These are phyloP conservation scores for Fulmarus glacialis DNA, from an alignment of 2,113 vertebrate genomes.

Conservation along the genomic window DNA sequence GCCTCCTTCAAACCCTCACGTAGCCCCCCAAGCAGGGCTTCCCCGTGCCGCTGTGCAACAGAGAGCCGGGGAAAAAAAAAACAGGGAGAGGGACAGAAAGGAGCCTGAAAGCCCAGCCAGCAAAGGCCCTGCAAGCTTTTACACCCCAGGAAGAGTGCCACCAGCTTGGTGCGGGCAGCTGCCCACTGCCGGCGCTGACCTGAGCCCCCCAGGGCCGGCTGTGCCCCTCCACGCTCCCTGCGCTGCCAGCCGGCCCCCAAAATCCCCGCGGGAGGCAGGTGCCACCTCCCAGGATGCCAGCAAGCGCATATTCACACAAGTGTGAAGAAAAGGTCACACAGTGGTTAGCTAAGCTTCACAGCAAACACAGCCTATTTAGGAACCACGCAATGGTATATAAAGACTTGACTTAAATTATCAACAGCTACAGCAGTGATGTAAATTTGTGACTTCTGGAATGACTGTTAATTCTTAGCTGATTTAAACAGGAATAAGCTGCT, in stretches of 20 bases:
- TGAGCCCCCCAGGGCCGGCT: background rate
- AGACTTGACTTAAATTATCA: background rate
- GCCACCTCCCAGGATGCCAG: background rate
- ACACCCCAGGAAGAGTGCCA: rapidly evolving
- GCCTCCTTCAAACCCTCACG: background rate
- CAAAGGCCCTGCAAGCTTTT: background rate
- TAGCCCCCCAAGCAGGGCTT: background rate
- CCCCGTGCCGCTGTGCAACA: rapidly evolving
- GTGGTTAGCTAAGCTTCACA: slow-evolving; percentile 23
- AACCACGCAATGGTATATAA: background rate
- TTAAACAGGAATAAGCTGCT: background rate
- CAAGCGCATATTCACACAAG: background rate
- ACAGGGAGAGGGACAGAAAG: background rate
- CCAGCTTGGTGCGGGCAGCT: background rate
- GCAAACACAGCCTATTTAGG: slow-evolving; percentile 4
- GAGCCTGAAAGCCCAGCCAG: background rate
- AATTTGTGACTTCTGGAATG: background rate
- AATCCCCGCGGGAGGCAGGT: rapidly evolving
- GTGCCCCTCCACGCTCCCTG: background rate
- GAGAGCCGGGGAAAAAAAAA: background rate
- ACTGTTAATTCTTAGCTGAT: background rate
- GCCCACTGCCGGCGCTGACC: background rate
- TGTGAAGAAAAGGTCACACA: too few relatives aligned
- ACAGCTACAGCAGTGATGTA: background rate
- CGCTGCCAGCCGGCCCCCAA: rapidly evolving